These are phyloP conservation scores for Pediacus dermestoides DNA, from an alignment of 2,888 invertebrate species.

Conservation along the genomic window DNA sequence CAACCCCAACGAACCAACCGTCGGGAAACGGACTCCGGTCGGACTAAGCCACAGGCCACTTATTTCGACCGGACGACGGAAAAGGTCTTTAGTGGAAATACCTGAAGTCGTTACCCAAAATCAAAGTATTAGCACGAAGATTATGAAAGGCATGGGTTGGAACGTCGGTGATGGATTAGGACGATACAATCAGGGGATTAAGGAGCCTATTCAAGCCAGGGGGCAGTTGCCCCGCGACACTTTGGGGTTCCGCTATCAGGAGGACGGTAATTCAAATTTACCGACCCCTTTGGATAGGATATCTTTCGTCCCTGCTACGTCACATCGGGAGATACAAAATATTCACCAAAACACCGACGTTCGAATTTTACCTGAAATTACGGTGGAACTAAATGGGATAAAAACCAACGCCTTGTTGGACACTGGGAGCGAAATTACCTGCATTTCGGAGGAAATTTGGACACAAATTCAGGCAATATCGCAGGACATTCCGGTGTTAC, in stretches of 20 bases:
- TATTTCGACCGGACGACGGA: too few relatives aligned
- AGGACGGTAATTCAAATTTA: too few relatives aligned
- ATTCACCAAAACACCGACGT: too few relatives aligned
- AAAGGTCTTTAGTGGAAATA: too few relatives aligned
- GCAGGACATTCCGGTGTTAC: conserved; percentile 8
- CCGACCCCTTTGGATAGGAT: not conserved
- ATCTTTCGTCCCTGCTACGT: too few relatives aligned
- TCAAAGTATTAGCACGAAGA: too few relatives aligned
- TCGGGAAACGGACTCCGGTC: too few relatives aligned
- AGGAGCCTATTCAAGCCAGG: not conserved
- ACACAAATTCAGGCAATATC: not conserved
- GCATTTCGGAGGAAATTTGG: conserved; percentile 11
- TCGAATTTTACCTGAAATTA: not conserved
- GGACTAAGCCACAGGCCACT: too few relatives aligned
- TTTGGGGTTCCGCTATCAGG: not conserved
- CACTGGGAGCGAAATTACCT: conserved; percentile 14
- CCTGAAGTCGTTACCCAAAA: too few relatives aligned
- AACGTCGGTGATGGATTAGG: not conserved
- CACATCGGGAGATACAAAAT: too few relatives aligned
- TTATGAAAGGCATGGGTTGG: too few relatives aligned
- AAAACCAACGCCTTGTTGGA: conserved; percentile 6
- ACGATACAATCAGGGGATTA: not conserved
- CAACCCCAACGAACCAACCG: too few relatives aligned
- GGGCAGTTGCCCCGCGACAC: not conserved
- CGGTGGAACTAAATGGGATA: not conserved